phyloP scores from a whole-genome alignment of 2,113 vertebrate species.

The Nothocercus nigrocapillus region DNA sequence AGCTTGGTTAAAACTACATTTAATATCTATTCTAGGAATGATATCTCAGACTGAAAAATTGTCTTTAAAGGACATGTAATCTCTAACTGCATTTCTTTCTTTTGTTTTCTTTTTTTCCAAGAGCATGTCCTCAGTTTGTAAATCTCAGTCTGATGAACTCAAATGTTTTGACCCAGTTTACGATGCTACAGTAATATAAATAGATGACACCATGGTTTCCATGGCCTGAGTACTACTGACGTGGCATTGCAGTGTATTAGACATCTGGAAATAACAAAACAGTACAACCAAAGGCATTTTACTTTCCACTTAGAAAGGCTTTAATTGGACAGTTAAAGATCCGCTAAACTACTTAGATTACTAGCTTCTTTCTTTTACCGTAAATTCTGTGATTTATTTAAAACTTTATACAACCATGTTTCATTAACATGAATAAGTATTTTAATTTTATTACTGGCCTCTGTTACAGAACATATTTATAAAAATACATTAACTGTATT shows the following conservation, averaged over 20 bases:
- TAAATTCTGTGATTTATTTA: background rate
- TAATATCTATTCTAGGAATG: background rate
- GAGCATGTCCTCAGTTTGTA: conserved; percentile 7
- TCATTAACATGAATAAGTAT: background rate
- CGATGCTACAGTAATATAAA: background rate
- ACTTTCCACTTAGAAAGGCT: conserved; percentile 40
- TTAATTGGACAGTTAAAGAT: conserved; percentile 15
- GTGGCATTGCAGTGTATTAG: conserved; percentile 39
- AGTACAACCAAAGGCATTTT: conserved; percentile 30
- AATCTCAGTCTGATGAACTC: background rate
- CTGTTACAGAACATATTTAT: background rate
- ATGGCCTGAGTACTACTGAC: conserved; percentile 13
- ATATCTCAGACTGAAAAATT: background rate
- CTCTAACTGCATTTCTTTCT: background rate
- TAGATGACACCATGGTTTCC: conserved; percentile 18
- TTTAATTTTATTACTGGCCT: background rate
- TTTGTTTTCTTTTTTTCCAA: background rate
- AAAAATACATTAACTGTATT: background rate
- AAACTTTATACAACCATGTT: background rate
- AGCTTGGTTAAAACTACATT: conserved; percentile 10
- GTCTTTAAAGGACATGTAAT: background rate
- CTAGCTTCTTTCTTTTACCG: background rate
- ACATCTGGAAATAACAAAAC: conserved; percentile 59
- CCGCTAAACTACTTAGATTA: background rate
- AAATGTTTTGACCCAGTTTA: background rate